phyloP scores from a whole-genome alignment of 2,888 invertebrate genomes.

The Achlya flavicornis region DNA sequence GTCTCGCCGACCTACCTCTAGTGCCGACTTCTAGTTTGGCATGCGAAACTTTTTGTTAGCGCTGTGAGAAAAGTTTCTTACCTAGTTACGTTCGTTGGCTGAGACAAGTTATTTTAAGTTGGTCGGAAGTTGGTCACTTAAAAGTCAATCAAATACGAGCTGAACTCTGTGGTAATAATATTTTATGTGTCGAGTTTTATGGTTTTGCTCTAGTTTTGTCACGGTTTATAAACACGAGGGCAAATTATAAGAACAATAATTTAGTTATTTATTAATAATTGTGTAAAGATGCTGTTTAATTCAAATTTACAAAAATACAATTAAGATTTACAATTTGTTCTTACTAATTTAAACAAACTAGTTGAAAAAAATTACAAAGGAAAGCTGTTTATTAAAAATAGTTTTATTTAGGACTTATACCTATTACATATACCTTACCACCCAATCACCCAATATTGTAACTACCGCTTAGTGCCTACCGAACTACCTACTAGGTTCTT shows the following conservation, averaged over 20 bases:
- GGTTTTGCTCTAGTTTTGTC: neutral
- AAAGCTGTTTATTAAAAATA: too few relatives aligned
- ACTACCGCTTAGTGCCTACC: too few relatives aligned
- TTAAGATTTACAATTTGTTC: too few relatives aligned
- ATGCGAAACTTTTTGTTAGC: conserved; percentile 36
- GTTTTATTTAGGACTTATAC: too few relatives aligned
- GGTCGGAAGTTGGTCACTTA: conserved; percentile 9
- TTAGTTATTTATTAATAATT: too few relatives aligned
- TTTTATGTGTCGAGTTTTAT: conserved; percentile 1
- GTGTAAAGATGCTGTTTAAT: too few relatives aligned
- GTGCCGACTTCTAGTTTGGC: conserved; percentile 6
- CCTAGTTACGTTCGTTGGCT: conserved; percentile 26
- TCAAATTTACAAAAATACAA: too few relatives aligned
- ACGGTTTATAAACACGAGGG: neutral
- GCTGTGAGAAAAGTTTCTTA: conserved; percentile 25
- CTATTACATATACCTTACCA: too few relatives aligned
- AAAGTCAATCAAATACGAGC: conserved; percentile 14
- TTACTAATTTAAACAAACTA: too few relatives aligned
- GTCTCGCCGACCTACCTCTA: conserved; percentile 22
- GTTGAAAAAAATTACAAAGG: too few relatives aligned
- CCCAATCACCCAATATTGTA: too few relatives aligned
- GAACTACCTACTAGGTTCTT: too few relatives aligned
- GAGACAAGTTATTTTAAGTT: conserved; percentile 24
- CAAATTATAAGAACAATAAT: neutral
- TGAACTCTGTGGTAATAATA: conserved; percentile 8